Conservation (phyloP, 35 echinoderm and acorn worm genomes). For the Strongylocentrotus purpuratus region DNA sequence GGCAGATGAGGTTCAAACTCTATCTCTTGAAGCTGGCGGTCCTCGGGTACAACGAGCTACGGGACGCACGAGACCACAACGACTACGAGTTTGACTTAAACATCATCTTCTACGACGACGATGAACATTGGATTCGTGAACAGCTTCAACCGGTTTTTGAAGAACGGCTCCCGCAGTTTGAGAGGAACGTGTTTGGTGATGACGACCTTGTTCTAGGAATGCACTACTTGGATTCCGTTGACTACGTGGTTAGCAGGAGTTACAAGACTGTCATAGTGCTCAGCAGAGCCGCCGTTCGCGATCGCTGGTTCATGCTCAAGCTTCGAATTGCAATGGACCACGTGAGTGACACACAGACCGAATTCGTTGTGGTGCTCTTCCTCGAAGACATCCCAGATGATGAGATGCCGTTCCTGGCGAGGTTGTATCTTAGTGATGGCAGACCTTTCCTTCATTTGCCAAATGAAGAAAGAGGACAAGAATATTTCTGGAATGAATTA, state of each 20-base stretch:
- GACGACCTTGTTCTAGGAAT: conserved; percentile 17
- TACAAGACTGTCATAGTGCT: conserved; percentile 19
- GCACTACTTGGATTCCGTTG: not conserved
- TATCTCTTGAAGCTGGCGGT: not conserved
- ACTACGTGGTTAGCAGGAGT: not conserved
- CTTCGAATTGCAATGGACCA: not conserved
- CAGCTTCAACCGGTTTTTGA: not conserved
- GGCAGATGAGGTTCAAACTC: not conserved
- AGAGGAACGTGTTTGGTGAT: not conserved
- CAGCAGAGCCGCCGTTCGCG: not conserved
- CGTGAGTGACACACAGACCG: not conserved
- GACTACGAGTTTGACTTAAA: conserved; percentile 14
- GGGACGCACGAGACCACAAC: not conserved
- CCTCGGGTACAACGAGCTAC: not conserved
- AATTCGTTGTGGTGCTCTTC: not conserved
- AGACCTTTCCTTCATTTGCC: not conserved
- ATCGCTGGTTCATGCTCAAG: conserved; percentile 31
- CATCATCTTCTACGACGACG: conserved; percentile 2
- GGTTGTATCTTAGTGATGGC: not conserved
- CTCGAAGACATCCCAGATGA: conserved; percentile 7
- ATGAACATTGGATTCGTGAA: not conserved
- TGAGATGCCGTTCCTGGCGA: not conserved
- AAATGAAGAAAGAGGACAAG: not conserved
- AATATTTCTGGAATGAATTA: conserved; percentile 15
- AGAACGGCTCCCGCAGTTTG: not conserved